Evolutionary conservation across 2,888 invertebrate species (phyloP).

Genomic region (Dicyrtoma fusca): DNA sequence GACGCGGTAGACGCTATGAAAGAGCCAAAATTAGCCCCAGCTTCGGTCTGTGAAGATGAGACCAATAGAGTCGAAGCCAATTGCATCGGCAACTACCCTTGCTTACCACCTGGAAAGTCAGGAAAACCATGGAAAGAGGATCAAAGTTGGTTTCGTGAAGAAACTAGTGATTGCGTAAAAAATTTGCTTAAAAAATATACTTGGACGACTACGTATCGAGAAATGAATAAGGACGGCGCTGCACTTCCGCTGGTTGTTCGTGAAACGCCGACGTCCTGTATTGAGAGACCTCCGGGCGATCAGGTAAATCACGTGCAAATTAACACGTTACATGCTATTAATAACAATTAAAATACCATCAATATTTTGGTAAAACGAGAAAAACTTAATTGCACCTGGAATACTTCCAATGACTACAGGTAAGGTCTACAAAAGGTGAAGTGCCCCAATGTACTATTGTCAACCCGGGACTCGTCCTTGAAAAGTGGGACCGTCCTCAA

Average conservation of each 20-base stretch:
- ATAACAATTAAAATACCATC: too few species aligned
- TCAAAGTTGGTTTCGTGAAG: slow-evolving; percentile 40
- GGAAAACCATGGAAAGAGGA: slow-evolving; percentile 40
- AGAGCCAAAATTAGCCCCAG: slow-evolving; percentile 41
- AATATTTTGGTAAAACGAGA: too few species aligned
- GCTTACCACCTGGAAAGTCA: slow-evolving; percentile 31
- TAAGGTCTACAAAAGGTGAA: slow-evolving; percentile 5
- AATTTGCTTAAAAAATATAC: slow-evolving; percentile 48
- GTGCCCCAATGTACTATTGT: slow-evolving; percentile 5
- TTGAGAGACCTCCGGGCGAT: slow-evolving; percentile 49
- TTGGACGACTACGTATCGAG: slow-evolving; percentile 52
- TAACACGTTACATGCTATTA: too few species aligned
- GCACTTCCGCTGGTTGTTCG: slow-evolving; percentile 45
- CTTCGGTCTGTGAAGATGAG: neutral
- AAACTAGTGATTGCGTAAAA: slow-evolving; percentile 46
- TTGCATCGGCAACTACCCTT: slow-evolving; percentile 42
- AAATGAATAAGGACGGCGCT: slow-evolving; percentile 56
- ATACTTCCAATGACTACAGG: neutral
- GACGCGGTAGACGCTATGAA: slow-evolving; percentile 48
- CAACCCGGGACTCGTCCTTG: slow-evolving; percentile 43
- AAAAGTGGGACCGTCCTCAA: slow-evolving; percentile 53
- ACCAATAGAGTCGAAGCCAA: slow-evolving; percentile 36
- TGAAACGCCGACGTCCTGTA: slow-evolving; percentile 40
- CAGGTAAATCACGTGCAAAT: too few species aligned
- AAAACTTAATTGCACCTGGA: too few species aligned